Conservation (phyloP, 2,113 vertebrate genomes). For the Ondatra zibethicus region DNA sequence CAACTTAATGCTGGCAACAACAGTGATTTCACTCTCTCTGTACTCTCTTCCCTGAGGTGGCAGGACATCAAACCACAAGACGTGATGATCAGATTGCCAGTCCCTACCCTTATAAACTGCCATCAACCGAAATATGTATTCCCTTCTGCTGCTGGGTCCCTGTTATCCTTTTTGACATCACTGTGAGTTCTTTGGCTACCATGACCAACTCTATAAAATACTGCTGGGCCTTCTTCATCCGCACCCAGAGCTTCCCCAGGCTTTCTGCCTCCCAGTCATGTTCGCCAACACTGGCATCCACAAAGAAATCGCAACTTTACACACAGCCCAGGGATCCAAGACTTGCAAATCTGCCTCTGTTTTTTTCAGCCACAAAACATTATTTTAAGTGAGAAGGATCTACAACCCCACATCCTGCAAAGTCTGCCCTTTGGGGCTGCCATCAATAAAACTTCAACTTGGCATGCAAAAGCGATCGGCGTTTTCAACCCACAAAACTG, state of each 20-base stretch:
- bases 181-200: background rate
- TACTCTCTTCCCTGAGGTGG: background rate
- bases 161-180: background rate
- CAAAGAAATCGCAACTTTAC: background rate
- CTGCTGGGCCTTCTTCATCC: background rate
- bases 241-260: too few relatives aligned
- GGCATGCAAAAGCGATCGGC: background rate
- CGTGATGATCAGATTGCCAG: background rate
- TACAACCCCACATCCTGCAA: background rate
- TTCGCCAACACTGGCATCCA: fast-evolving
- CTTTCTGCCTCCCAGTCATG: background rate
- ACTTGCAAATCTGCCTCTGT: background rate
- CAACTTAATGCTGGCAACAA: background rate
- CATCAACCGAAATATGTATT: background rate
- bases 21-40: background rate
- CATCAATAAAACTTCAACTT: background rate
- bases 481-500: background rate
- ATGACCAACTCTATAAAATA: background rate
- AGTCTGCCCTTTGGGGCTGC: background rate
- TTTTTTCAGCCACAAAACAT: background rate
- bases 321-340: background rate
- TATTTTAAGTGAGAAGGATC: background rate
- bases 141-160: background rate
- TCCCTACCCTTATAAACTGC: background rate
- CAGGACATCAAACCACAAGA: too few relatives aligned